Evolutionary conservation across 2,888 invertebrate species (phyloP), one percentile per base, ranked within the genome.

Genomic region (Sphinx pinastri): DNA sequence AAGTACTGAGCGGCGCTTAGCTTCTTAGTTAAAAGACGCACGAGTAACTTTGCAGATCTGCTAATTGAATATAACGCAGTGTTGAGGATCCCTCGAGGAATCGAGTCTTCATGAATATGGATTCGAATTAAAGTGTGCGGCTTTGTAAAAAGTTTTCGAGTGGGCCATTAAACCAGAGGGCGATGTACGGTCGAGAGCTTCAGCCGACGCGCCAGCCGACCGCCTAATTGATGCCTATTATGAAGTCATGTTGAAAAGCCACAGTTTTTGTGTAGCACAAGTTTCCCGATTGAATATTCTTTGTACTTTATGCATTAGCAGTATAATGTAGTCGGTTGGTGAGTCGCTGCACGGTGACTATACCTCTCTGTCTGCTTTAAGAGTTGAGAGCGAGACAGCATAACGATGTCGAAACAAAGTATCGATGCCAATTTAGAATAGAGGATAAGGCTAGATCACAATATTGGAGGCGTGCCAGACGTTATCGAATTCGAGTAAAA

Each of bases 51-150:
- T 70, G 70, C 70, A 51, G 47, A 45, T 70, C 45, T 19, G 59
- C 58, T 67, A 93, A 93, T 93, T 92, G 90, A 91, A 93, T 91
- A 88, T 91, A 92, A 89, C 84, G 83, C 86, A 83, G 82, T 82
- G 83, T 84, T 84, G 83, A 81, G 82, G 83, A 81, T 78, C 76
- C 78, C 74, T 78, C 78, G 69, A 75, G 71, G 76, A 74, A 77
- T 77, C 74, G 75, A 79, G 79, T 71, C 74, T 80, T 89, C 90
- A 92, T 93, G 91, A 93, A 92, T 93, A 92, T 93, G 90, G 85
- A 92, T 88, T 78, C 78, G 73, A 74, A 78, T 78, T 84, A 80
- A 86, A 90, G 86, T 86, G 86, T 85, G 72, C 72, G 73, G 84
- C 83, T 87, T 82, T 87, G 87, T 84, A 86, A 90, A 87, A 77